These are phyloP conservation scores for Sicus ferrugineus DNA, from an alignment of 2,888 invertebrate genomes.

Conservation along the genomic window DNA sequence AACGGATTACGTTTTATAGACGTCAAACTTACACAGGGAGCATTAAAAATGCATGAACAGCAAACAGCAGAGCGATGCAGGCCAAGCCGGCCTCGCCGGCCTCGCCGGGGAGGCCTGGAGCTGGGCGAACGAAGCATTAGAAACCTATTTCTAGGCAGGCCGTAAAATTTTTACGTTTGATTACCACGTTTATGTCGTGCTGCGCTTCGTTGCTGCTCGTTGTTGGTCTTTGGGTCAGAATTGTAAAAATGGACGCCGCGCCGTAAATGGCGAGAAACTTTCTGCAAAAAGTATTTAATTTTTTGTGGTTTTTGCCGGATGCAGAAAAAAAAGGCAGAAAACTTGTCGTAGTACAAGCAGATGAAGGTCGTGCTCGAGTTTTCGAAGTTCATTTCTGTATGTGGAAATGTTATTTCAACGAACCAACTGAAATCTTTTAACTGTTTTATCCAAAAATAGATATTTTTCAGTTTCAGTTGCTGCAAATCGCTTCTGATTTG, in stretches of 20 bases:
- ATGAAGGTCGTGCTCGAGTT: too few relatives aligned
- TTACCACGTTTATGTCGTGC: slow-evolving; percentile 22
- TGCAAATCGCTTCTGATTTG: too few relatives aligned
- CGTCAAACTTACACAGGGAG: slow-evolving; percentile 17
- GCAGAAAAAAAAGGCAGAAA: too few relatives aligned
- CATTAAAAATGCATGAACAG: slow-evolving; percentile 23
- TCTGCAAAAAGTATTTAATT: neutral
- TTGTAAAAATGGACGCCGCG: slow-evolving; percentile 13
- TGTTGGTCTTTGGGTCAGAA: slow-evolving; percentile 1
- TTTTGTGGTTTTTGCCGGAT: neutral
- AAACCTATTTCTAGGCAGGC: slow-evolving; percentile 27
- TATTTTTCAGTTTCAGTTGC: too few relatives aligned
- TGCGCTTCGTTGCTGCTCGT: neutral
- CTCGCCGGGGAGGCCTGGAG: neutral
- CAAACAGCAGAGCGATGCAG: slow-evolving; percentile 3
- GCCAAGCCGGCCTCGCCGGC: neutral
- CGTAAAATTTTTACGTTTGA: slow-evolving; percentile 30
- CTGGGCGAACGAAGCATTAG: slow-evolving; percentile 9
- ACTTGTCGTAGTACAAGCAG: too few relatives aligned
- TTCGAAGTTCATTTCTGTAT: too few relatives aligned
- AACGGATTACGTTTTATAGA: slow-evolving; percentile 27
- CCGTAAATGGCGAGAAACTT: neutral
- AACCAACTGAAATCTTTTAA: too few relatives aligned
- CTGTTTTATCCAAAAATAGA: too few relatives aligned
- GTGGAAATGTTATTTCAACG: too few relatives aligned